These are phyloP conservation scores for Gracilinanus agilis DNA, from an alignment of 2,113 vertebrate species.

Conservation along the genomic window DNA sequence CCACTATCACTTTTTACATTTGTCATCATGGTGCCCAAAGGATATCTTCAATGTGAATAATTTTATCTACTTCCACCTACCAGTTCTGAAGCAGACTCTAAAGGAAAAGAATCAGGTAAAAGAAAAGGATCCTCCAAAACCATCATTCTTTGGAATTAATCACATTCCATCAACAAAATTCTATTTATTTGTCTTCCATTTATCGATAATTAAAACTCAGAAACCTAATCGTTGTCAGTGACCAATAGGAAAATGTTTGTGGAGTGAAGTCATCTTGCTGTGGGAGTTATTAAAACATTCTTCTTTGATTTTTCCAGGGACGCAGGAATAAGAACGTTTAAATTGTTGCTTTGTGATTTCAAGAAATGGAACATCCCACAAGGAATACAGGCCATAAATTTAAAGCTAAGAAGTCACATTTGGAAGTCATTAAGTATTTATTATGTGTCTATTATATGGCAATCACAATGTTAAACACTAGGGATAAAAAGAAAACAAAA, in stretches of 20 bases:
- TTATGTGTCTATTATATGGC: background rate
- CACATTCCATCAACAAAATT: background rate
- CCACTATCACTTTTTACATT: background rate
- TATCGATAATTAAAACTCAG: background rate
- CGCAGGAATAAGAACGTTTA: background rate
- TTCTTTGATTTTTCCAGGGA: background rate
- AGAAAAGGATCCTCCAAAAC: conserved; percentile 7
- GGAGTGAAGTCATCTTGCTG: conserved; percentile 37
- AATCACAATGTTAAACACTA: background rate
- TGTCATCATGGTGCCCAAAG: background rate
- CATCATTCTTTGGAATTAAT: background rate
- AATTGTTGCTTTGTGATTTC: background rate
- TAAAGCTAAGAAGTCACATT: background rate
- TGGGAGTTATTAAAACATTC: conserved; percentile 43
- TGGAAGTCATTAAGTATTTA: background rate
- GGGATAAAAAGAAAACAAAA: background rate
- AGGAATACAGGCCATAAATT: background rate
- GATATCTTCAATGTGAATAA: background rate
- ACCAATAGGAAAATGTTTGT: conserved; percentile 20
- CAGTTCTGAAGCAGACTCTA: conserved; percentile 14
- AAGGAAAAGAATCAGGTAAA: background rate
- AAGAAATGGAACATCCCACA: background rate
- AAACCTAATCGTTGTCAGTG: background rate
- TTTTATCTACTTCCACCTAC: background rate
- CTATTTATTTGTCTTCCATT: background rate